A percentile compares a stretch with the other conserved stretches of the same genome.
These are phyloP conservation scores for Drosophila nr. perissopoda DNA, from an alignment of 2,888 invertebrate species.

Conservation along the genomic window DNA sequence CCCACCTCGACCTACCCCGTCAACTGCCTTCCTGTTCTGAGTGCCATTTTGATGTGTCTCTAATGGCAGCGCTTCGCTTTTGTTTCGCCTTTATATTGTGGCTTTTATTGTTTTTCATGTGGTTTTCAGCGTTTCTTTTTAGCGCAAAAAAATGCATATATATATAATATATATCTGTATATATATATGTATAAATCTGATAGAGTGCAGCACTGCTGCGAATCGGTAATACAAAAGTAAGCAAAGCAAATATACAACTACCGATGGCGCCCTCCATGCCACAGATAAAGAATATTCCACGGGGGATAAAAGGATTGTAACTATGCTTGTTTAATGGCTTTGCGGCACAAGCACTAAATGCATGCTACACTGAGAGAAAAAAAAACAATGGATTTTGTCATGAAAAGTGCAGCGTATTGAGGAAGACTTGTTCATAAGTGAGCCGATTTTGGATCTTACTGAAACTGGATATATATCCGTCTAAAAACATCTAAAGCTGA, in stretches of 20 bases:
- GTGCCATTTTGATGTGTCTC: constrained; percentile 80
- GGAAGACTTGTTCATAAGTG: accelerated
- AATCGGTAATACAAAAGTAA: constrained; percentile 29
- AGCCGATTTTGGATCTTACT: neutral
- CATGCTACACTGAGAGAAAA: neutral
- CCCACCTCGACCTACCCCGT: neutral
- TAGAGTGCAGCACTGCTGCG: constrained; percentile 25
- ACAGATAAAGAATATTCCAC: constrained; percentile 24
- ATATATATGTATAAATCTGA: constrained; percentile 11
- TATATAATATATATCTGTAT: constrained; percentile 2
- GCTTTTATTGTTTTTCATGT: constrained; percentile 65
- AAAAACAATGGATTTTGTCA: neutral
- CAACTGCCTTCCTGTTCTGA: constrained; percentile 28
- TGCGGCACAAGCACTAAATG: neutral
- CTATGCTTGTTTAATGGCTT: constrained; percentile 1
- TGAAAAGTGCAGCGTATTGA: neutral
- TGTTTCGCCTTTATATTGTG: constrained; percentile 63
- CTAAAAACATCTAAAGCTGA: too few species aligned
- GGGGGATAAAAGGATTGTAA: neutral
- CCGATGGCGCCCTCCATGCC: constrained; percentile 33
- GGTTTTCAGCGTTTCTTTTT: constrained; percentile 42
- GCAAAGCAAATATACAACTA: constrained; percentile 21
- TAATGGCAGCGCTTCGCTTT: constrained; percentile 74
- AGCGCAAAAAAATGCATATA: constrained; percentile 9
- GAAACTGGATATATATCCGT: neutral